Base-by-base conservation (phyloP, 2,888 invertebrate genomes). In the Dione vanillae region DNA sequence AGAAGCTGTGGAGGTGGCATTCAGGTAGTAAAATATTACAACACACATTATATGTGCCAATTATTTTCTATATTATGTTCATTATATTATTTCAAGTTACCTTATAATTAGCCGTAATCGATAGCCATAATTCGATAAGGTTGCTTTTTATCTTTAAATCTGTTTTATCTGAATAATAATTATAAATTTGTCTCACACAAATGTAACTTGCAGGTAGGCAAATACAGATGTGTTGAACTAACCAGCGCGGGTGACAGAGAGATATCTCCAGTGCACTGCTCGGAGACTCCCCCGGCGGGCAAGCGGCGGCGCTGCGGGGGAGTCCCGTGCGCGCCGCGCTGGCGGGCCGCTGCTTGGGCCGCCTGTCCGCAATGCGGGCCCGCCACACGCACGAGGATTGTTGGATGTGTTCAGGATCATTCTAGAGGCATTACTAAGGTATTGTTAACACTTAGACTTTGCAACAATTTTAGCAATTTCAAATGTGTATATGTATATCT, bases 1-100 rank as follows among this genome's bases (percentile, higher is more conserved):
- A 95, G 96, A 80, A 94, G 95, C 40, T 98, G 98, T 81, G 98
- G 97, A 0, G 97, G 96, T 83, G 97, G 97, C 92, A 90, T 95
- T 51, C 96, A 96, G 90, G 95, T 94, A 71, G 19, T 16, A 5
- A 20, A 54, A 54, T 6, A 27, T 27, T n/a, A n/a, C n/a, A n/a
- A n/a, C n/a, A n/a, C n/a, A n/a, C n/a, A n/a, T n/a, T n/a, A n/a
- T n/a, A n/a, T n/a, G n/a, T n/a, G n/a, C 27, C 5, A 3, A 27
- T 27, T 27, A 27, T 27, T 27, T 5, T 27, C 5, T 27, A 27
- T 3, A 27, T 27, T 27, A 3, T 27, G 27, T 27, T 27, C 5
- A 27, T 27, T 27, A 5, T 27, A 27, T 27, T 27, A 5, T 27
- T 27, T 27, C 5, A 5, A 27, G 27, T 27, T 27, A 3, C 27